Percentiles rank a stretch among this genome's conserved stretches.
Evolutionary conservation across 1,140 invertebrate species (phyloP).

Genomic region (Heliothis subflexa): DNA sequence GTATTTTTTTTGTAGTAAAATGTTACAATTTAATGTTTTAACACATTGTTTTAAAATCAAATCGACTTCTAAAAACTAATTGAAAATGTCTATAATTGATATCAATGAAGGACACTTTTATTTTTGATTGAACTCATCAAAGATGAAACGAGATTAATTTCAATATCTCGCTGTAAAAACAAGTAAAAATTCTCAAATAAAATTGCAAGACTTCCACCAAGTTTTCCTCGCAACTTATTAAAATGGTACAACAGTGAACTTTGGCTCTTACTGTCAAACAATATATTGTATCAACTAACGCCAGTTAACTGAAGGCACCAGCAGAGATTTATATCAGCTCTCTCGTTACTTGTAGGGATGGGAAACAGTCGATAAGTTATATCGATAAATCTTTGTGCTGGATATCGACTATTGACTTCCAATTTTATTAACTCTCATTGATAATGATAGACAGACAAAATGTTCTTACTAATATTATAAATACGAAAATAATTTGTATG

Average conservation of each 20-base stretch:
- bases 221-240: neutral
- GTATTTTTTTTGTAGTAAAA: no score
- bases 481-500: neutral
- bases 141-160: no score
- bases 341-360: slow-evolving; percentile 3
- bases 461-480: neutral
- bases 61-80: no score
- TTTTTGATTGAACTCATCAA: no score
- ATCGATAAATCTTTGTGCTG: neutral
- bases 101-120: no score
- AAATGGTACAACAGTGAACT: neutral
- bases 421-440: no score
- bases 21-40: no score
- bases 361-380: neutral
- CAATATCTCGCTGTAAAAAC: no score
- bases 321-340: slow-evolving; percentile 3
- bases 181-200: no score
- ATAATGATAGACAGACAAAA: neutral
- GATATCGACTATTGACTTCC: neutral
- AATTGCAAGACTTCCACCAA: no score
- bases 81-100: no score
- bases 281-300: slow-evolving; percentile 1
- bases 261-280: neutral
- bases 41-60: no score
- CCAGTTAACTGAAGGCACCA: neutral